A percentile compares a stretch with the other conserved stretches of the same genome.
phyloP scores from a whole-genome alignment of 2,113 vertebrate genomes.

The Hippocampus mohnikei region DNA sequence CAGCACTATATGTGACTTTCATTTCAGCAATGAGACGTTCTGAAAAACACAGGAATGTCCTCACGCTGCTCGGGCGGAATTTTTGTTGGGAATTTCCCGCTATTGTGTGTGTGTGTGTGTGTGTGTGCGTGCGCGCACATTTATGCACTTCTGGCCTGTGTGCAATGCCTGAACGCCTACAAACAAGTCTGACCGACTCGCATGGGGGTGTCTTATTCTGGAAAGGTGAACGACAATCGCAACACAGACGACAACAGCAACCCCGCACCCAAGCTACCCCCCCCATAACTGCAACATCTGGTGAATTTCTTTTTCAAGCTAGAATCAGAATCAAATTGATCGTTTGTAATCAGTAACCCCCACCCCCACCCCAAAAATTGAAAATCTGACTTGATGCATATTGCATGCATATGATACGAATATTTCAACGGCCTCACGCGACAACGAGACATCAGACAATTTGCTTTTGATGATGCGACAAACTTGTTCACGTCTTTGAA shows the following conservation, averaged over 20 bases:
- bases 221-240: constrained; percentile 6
- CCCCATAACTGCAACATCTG: neutral
- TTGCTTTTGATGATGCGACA: neutral
- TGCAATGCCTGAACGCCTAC: constrained; percentile 13
- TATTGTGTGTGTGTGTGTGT: constrained; percentile 23
- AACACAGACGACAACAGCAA: neutral
- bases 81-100: constrained; percentile 71
- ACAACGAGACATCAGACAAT: neutral
- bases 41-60: constrained; percentile 64
- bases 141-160: constrained; percentile 14
- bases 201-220: constrained; percentile 35
- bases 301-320: constrained; percentile 2
- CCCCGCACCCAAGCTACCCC: neutral
- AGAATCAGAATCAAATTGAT: neutral
- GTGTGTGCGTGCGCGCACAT: constrained; percentile 25
- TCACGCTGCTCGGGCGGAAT: constrained; percentile 61
- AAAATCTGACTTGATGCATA: neutral
- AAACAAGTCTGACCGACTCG: constrained; percentile 32
- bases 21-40: constrained; percentile 55
- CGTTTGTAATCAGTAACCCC: no score
- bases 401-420: no score
- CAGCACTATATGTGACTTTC: constrained; percentile 47
- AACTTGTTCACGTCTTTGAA: neutral
- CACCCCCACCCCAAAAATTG: neutral
- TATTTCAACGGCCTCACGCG: no score